Base-by-base conservation (phyloP, 2,888 invertebrate species). In the Mythimna pallens region DNA sequence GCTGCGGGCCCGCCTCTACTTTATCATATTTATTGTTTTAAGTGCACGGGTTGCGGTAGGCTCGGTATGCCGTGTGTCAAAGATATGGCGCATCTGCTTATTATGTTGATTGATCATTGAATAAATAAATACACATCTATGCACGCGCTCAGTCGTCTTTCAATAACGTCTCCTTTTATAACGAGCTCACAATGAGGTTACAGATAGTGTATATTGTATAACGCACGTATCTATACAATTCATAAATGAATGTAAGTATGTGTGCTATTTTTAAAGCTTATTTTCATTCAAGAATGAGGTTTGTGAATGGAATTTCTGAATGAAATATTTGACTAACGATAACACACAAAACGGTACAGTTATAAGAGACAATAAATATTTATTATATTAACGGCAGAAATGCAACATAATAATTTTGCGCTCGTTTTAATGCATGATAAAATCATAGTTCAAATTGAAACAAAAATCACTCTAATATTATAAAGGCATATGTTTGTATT, bases 161-260 rank as follows among this genome's bases (percentile, higher is more conserved):
- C 75, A 81, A 83, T 83, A 82, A 73, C 78, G 70, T 78, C 75
- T 78, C 77, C 72, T 76, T 78, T 80, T 85, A 81, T 75, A 81
- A 54, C 81, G 65, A 63, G 52, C 74, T n/a, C 59, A 83, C 85
- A 85, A 85, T 78, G 81, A 73, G 43, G 62, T 52, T 71, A 83
- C 76, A 81, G 85, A 85, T 76, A 74, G 61, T 74, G 65, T 65
- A 70, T 78, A 75, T 77, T 82, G 73, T 71, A 74, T 78, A 65
- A 70, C 63, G 65, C 69, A 73, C 17, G 73, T 76, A 71, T 20
- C 71, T 76, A 64, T 75, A 82, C 65, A 70, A 76, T 64, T 67
- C 76, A 61, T 73, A 76, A 72, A 80, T 76, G 70, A 70, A 77
- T 77, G 55, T n/a, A n/a, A n/a, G n/a, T 67, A 71, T 78, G 70